Base-by-base conservation (phyloP, 2,888 invertebrate genomes). In the Dryadula phaetusa region DNA sequence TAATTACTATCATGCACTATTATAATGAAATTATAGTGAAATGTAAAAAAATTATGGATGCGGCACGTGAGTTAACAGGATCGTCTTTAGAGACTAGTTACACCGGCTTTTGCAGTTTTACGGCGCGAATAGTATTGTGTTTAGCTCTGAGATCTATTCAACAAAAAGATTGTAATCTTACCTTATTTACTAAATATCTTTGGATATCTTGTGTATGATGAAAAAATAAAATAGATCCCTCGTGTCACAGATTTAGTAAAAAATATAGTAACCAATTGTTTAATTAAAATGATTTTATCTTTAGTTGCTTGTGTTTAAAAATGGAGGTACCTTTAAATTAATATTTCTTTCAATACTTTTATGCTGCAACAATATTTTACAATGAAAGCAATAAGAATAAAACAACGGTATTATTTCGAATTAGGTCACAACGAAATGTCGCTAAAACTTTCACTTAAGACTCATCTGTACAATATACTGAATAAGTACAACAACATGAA, bases 381-480 rank as follows among this genome's bases (percentile, higher is more conserved):
- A 49, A 42, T 49, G 12, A 40, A 37, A 56, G 12, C 14, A 56
- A 46, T 54, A 46, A 34, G 42, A 53, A 37, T 40, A 6, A 47
- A 49, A 58, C 16, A 49, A 25, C 49, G 7, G 25, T 22, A 37
- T 49, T 56, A 6, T 32, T 22, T 8, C 10, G 6, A 65, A 60
- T 49, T 60, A 28, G 64, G 64, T 52, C 62, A 62, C 58, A 32
- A 32, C 44, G 44, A 44, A 60, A 60, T 60, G 60, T 60, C 60
- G 42, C 60, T 37, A 42, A 64, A 52, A 58, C 58, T 65, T 65
- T 60, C 58, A 65, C 64, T 56, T 44, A 37, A 56, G 25, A 64
- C 25, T 18, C 49, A 49, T 40, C 25, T 58, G 20, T 10, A 64
- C 18, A 58, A 49, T 60, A 42, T 40, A 2, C 28, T 49, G 37